Evolutionary conservation across 2,888 invertebrate genomes (phyloP), one percentile per base, ranked within the genome.

Genomic region (Caenorhabditis doughertyi): DNA sequence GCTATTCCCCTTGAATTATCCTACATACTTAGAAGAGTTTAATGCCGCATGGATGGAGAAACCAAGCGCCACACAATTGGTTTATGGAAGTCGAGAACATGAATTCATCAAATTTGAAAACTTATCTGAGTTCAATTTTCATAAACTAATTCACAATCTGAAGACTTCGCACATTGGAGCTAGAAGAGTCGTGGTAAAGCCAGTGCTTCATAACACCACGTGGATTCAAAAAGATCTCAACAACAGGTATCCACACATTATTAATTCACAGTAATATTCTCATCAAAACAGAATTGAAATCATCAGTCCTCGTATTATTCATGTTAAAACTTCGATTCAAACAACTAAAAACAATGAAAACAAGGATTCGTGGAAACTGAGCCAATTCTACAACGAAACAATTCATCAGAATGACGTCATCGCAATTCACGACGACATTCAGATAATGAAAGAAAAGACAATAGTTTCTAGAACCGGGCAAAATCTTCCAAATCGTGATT

Each of bases 1-100:
- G 18, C 32, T 85, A 3, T 80, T 85, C 27, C 85, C 85, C 0
- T 64, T 79, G 0, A 47, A 23, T 11, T 67, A 65, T n/a, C 49
- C 73, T 11, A 84, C 73, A 2, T 85, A 85, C 56, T 53, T 84
- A 18, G 81, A 81, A 29, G 83, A 84, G 32, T 84, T 80, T 73
- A 70, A 79, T 39, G 58, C 67, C 0, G 42, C 18, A 35, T 58
- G n/a, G 25, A 11, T 53, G 1, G 7, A 2, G 7, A 3, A 53
- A 3, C 68, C 67, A 5, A 23, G 23, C 0, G 8, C 42, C 1
- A 42, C 18, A 0, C 25, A 35, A 2, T 11, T 79, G 35, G 18
- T 55, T 18, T 79, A 71, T 49, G 65, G 56, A 21, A 25, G 56
- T 16, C 11, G 64, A 9, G 70, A 71, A 27, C 79, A 71, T 39